Evolutionary conservation across 2,797 vertebrate genomes (phyloP).

Genomic region (Squalus acanthias): DNA sequence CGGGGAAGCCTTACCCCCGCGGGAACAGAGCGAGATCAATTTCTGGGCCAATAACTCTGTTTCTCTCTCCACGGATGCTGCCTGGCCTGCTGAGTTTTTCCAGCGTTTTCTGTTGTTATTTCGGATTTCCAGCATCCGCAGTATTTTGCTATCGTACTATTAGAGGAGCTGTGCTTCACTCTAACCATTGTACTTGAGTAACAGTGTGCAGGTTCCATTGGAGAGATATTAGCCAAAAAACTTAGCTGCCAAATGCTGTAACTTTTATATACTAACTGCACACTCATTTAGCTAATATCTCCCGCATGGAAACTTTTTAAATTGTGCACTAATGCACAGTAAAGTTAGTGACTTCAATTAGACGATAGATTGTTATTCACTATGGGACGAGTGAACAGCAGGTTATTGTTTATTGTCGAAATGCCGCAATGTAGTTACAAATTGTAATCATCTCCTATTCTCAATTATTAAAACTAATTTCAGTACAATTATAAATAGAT

Average conservation of each 20-base stretch:
- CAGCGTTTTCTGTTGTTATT: too few relatives aligned
- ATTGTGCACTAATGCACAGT: neutral
- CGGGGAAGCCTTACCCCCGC: too few relatives aligned
- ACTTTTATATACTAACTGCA: neutral
- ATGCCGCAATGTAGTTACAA: neutral
- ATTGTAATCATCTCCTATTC: conserved; percentile 10
- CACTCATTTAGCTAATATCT: neutral
- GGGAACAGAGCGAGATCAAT: too few relatives aligned
- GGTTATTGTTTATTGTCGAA: conserved; percentile 27
- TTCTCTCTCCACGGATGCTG: too few relatives aligned
- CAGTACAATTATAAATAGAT: neutral
- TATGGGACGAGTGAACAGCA: neutral
- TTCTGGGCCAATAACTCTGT: too few relatives aligned
- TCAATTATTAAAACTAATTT: conserved; percentile 1
- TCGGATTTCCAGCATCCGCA: too few relatives aligned
- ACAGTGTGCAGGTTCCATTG: neutral
- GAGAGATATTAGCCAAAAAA: neutral
- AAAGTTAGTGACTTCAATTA: neutral
- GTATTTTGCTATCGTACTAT: too few relatives aligned
- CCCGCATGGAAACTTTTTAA: conserved; percentile 31
- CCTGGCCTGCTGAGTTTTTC: too few relatives aligned
- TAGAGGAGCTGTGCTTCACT: neutral
- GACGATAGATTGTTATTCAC: neutral
- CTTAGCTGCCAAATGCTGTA: neutral
- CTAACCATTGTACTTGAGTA: neutral